These are phyloP conservation scores for Corythornis madagascariensis DNA, from an alignment of 2,113 vertebrate genomes.

Conservation along the genomic window DNA sequence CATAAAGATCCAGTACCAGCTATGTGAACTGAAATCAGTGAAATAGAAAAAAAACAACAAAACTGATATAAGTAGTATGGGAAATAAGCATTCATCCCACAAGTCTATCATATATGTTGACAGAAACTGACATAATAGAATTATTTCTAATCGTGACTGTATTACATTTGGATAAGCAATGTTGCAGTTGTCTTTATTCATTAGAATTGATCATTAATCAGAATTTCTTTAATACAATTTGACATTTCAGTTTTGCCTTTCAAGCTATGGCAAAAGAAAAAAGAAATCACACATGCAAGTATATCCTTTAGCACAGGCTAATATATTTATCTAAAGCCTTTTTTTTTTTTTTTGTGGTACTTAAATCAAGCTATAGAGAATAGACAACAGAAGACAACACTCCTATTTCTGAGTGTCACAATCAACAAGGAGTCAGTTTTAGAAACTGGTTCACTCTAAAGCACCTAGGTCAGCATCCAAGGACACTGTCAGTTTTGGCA, in stretches of 20 bases:
- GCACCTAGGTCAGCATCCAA: not conserved
- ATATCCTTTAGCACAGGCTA: not conserved
- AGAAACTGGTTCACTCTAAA: not conserved
- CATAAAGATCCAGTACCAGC: conserved; percentile 2
- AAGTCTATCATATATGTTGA: not conserved
- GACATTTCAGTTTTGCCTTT: not conserved
- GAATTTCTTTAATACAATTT: not conserved
- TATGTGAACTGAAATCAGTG: conserved; percentile 8
- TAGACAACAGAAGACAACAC: not conserved
- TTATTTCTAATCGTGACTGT: not conserved
- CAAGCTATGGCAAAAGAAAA: not conserved
- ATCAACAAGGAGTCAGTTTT: too few relatives aligned
- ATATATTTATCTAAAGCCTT: not conserved
- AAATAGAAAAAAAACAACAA: not conserved
- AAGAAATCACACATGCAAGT: not conserved
- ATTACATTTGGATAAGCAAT: not conserved
- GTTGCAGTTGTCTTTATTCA: not conserved
- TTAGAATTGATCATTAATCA: not conserved
- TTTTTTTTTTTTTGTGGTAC: not conserved
- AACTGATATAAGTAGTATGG: not conserved
- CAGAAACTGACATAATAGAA: conserved; percentile 26
- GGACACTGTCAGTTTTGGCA: not conserved
- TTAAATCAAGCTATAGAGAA: not conserved
- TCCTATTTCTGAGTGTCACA: not conserved
- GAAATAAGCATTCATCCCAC: conserved; percentile 3